These are phyloP conservation scores for Sesamia nonagrioides DNA, from an alignment of 1,140 invertebrate species.

Conservation along the genomic window DNA sequence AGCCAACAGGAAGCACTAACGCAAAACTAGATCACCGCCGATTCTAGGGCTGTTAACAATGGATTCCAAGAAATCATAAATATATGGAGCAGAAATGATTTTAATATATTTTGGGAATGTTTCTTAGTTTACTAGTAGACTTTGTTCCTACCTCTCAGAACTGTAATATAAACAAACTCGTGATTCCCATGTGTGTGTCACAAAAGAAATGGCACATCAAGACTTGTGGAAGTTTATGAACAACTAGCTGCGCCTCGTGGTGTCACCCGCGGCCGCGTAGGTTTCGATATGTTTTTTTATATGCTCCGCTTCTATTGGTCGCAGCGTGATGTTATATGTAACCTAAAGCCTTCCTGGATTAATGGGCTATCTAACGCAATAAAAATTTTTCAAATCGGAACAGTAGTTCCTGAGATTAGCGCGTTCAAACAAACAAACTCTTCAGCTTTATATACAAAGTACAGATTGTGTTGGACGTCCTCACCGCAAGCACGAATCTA, in stretches of 20 bases:
- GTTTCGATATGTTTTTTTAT: too few relatives aligned
- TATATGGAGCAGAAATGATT: conserved; percentile 17
- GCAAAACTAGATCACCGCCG: conserved; percentile 12
- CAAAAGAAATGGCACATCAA: neutral
- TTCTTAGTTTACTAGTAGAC: neutral
- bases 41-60: conserved; percentile 23
- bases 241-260: too few relatives aligned
- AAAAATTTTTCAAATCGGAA: too few relatives aligned
- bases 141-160: conserved; percentile 11
- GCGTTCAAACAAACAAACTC: too few relatives aligned
- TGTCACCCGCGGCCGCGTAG: too few relatives aligned
- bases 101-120: conserved; percentile 13
- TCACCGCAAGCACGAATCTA: neutral
- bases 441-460: too few relatives aligned
- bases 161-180: neutral
- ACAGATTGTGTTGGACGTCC: neutral
- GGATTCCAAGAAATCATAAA: conserved; percentile 1
- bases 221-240: neutral
- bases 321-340: too few relatives aligned
- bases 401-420: too few relatives aligned
- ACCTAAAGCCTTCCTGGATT: too few relatives aligned
- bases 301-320: too few relatives aligned
- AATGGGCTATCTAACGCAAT: too few relatives aligned
- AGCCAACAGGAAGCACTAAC: conserved; percentile 23
- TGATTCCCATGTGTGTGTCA: neutral